A percentile compares a stretch with the other conserved stretches of the same genome.
Evolutionary conservation across 2,113 vertebrate species (phyloP).

Genomic region (Pimephales promelas): DNA sequence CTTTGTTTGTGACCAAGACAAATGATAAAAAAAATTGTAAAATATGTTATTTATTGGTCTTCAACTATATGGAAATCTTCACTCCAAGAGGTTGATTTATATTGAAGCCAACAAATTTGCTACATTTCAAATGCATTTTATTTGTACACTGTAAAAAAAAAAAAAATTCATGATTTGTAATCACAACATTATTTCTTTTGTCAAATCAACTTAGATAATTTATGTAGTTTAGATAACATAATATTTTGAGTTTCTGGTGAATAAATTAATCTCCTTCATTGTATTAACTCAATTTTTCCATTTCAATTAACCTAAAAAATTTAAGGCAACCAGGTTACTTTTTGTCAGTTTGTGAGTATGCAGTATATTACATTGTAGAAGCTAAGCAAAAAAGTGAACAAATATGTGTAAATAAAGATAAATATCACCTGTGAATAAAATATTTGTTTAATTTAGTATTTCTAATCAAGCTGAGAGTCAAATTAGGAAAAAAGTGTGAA

Average conservation of each 20-base stretch:
- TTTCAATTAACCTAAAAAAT: no score
- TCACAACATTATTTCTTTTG: no score
- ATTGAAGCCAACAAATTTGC: background rate
- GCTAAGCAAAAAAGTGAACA: background rate
- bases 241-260: no score
- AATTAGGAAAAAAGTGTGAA: background rate
- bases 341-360: no score
- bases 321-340: no score
- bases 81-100: background rate
- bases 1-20: background rate
- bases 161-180: no score
- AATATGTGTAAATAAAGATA: background rate
- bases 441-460: background rate
- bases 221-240: no score
- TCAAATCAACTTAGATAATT: no score
- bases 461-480: background rate
- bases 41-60: background rate
- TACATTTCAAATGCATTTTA: background rate
- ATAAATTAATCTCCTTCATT: no score
- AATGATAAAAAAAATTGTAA: background rate
- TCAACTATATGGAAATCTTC: background rate
- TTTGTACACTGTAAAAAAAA: no score
- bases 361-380: background rate
- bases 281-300: no score
- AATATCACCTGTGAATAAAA: background rate